Percentiles rank a stretch among this genome's conserved stretches.
These are phyloP conservation scores for Geopemphigus sp. DNA, from an alignment of 1,140 invertebrate genomes.

Conservation along the genomic window DNA sequence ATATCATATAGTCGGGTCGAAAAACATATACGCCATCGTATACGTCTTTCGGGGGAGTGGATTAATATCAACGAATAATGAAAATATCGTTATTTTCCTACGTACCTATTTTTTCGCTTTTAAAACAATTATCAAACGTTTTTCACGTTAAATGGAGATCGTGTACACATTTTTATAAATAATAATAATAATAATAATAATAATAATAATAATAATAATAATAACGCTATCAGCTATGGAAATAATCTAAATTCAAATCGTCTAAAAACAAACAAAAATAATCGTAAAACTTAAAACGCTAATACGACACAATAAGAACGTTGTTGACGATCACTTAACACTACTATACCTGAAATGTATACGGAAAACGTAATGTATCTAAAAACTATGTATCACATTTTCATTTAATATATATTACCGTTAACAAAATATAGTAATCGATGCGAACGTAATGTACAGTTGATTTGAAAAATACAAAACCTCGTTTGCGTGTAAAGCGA, in stretches of 20 bases:
- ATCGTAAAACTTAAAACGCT: constrained; percentile 22
- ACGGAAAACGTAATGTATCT: background rate
- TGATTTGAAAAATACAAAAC: background rate
- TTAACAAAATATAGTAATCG: too few relatives aligned
- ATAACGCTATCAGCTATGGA: too few relatives aligned
- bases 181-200: constrained; percentile 1
- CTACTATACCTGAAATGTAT: background rate
- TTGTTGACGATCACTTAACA: background rate
- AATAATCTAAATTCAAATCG: constrained; percentile 22
- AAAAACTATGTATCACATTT: constrained; percentile 44
- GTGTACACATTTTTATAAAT: background rate
- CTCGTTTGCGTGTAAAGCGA: background rate
- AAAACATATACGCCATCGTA: background rate
- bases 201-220: constrained; percentile 2
- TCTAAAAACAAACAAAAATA: constrained; percentile 13
- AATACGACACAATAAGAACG: background rate
- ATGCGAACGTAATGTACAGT: too few relatives aligned
- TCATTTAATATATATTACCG: constrained; percentile 7
- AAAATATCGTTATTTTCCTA: background rate
- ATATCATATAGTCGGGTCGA: background rate
- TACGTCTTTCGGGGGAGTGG: background rate
- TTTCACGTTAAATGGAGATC: constrained; percentile 14
- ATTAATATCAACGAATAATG: background rate
- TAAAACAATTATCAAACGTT: too few relatives aligned
- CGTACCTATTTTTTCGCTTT: background rate